These are phyloP conservation scores for Leptopilina boulardi DNA, from an alignment of 1,140 invertebrate genomes.

Conservation along the genomic window DNA sequence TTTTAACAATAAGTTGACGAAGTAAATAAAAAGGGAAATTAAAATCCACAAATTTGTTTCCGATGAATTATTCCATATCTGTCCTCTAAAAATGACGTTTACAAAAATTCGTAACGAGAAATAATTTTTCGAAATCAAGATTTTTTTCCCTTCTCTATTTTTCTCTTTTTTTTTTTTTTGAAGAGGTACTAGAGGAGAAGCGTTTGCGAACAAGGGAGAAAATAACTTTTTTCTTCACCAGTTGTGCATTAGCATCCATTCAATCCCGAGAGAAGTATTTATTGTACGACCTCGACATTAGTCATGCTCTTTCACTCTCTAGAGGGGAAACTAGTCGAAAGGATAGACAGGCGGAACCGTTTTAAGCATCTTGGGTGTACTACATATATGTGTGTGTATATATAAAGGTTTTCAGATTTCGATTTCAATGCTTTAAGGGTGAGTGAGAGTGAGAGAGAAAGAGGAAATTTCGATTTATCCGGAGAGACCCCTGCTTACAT, in stretches of 20 bases:
- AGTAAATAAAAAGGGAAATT: no score
- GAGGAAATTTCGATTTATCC: constrained; percentile 5
- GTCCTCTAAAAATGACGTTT: no score
- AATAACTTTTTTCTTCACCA: constrained; percentile 28
- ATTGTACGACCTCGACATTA: constrained; percentile 19
- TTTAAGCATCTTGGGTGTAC: constrained; percentile 17
- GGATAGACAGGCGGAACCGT: constrained; percentile 2
- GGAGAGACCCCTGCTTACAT: constrained; percentile 1
- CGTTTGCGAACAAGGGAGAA: constrained; percentile 3
- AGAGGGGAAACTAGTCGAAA: constrained; percentile 9
- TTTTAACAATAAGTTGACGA: no score
- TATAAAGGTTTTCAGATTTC: neutral
- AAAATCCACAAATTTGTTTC: no score
- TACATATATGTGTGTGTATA: neutral
- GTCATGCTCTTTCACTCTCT: constrained; percentile 16
- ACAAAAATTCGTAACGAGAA: no score
- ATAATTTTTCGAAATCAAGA: no score
- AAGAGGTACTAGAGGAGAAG: constrained; percentile 11
- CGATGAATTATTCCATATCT: no score
- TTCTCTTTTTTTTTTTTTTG: neutral
- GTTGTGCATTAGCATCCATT: constrained; percentile 30
- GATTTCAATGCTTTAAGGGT: neutral
- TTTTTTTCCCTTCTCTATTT: neutral
- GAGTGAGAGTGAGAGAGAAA: neutral
- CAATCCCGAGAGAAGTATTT: constrained; percentile 20